Evolutionary conservation across 2,113 vertebrate species (phyloP).

Genomic region (Centropus unirufus): DNA sequence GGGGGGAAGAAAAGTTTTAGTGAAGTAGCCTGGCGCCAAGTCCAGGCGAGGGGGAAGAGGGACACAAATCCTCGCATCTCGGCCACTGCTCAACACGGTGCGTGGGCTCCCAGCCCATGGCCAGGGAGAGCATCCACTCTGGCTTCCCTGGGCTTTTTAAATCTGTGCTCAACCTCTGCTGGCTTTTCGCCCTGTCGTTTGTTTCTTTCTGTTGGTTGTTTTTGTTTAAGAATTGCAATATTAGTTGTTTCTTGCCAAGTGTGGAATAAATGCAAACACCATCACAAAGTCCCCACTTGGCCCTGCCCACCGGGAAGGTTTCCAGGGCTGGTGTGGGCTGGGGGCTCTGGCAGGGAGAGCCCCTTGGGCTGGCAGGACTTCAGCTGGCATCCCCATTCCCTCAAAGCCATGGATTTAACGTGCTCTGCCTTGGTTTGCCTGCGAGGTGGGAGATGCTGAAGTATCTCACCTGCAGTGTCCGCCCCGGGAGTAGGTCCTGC

Average conservation of each 20-base stretch:
- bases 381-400: neutral
- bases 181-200: neutral
- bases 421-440: neutral
- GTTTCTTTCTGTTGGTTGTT: too few relatives aligned
- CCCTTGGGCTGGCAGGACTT: neutral
- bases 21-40: neutral
- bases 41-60: neutral
- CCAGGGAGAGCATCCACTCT: neutral
- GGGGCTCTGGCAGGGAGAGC: neutral
- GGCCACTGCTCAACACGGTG: neutral
- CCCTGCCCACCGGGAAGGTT: fast-evolving
- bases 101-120: neutral
- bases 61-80: neutral
- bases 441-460: neutral
- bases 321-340: neutral
- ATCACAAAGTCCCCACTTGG: fast-evolving
- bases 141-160: neutral
- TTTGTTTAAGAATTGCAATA: neutral
- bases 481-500: neutral
- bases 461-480: neutral
- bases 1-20: slow-evolving; percentile 30
- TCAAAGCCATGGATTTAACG: neutral
- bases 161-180: neutral
- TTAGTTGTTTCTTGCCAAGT: neutral
- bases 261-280: neutral